Evolutionary conservation across 92 coral and sea anemone species (phyloP), one percentile per base, ranked within the genome.

Genomic region (Paramuricea clavata): DNA sequence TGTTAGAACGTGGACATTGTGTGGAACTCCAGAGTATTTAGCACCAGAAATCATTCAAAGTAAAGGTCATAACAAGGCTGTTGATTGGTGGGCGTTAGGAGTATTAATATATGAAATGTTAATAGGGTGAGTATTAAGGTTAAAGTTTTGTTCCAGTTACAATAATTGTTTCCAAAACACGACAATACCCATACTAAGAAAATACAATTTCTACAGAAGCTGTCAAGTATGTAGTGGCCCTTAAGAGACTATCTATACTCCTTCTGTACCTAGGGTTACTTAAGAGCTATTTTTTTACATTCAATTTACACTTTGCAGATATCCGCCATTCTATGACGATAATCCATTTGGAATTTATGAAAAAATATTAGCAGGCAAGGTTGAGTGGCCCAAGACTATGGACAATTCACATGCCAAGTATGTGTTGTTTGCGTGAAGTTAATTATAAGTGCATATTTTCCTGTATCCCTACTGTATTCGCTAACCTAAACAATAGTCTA

Each of bases 11-110:
- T 95, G 98, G 98, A 95, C 98, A 3, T 85, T 95, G 60, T 95
- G 98, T 93, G 98, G 98, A 11, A 95, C 98, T 16, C 98, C 98
- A 61, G 98, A 95, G 68, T 95, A 95, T 87, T 97, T 95, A 79
- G 98, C 98, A 31, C 98, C 98, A 41, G 98, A 95, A 85, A 95
- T 95, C 41, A 95, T 95, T 85, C 98, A 95, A 86, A 95, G 98
- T 82, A 95, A 95, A 91, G 98, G 98, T 13, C 98, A 95, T 72
- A 95, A 95, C 88, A 95, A 92, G 85, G 98, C 98, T 30, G 98
- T 95, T 7, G 98, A 95, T 70, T 95, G 98, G 98, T 95, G 98
- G 98, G 98, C 98, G 3, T 52, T 95, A 78, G 98, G 98, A 85
- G 95, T 95, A 75, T 97, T 95, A 60, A 94, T 95, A 71, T 95